These are phyloP conservation scores for Scrobipalpa costella DNA, from an alignment of 2,888 invertebrate species.

Conservation along the genomic window DNA sequence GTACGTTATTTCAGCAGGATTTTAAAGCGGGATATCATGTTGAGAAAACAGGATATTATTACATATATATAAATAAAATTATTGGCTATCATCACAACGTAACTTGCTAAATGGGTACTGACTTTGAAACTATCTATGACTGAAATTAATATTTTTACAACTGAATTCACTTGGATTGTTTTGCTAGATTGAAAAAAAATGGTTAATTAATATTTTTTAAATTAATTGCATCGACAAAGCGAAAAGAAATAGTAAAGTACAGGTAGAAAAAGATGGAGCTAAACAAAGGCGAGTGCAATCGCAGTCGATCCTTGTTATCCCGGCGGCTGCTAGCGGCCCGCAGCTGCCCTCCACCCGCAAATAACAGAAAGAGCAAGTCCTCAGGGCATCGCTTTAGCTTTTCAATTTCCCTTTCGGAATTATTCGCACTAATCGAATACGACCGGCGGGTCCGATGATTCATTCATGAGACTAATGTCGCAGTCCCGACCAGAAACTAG, in stretches of 20 bases:
- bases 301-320: slow-evolving; percentile 53
- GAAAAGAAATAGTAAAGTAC: neutral
- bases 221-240: slow-evolving; percentile 5
- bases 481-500: slow-evolving; percentile 64
- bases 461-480: slow-evolving; percentile 78
- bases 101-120: too few relatives aligned
- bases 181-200: too few relatives aligned
- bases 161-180: too few relatives aligned
- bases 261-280: neutral
- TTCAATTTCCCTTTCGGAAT: slow-evolving; percentile 81
- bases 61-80: neutral
- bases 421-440: slow-evolving; percentile 80
- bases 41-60: too few relatives aligned
- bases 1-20: slow-evolving; percentile 57
- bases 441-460: slow-evolving; percentile 73
- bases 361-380: slow-evolving; percentile 75
- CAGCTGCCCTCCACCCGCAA: neutral
- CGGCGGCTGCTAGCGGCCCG: slow-evolving; percentile 31
- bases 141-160: too few relatives aligned
- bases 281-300: neutral
- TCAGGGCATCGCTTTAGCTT: slow-evolving; percentile 78
- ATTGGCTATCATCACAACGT: neutral
- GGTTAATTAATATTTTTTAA: neutral
- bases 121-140: too few relatives aligned
- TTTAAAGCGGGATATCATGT: neutral